Conservation (phyloP, 2,888 invertebrate species). For the Sipunculus nudus region DNA sequence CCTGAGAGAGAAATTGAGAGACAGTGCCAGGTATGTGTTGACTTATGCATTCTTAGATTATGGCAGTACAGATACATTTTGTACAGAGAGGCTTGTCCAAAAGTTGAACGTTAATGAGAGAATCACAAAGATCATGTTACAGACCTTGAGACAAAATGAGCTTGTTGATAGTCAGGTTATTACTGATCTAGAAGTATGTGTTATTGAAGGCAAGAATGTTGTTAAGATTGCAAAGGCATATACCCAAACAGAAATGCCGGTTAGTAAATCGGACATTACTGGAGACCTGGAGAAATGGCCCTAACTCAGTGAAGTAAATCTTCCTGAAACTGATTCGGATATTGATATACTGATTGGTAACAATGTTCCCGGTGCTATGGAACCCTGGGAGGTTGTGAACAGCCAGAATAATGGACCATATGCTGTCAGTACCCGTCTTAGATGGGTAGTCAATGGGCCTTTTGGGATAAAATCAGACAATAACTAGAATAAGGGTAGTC, state of each 20-base stretch:
- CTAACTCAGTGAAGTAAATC: background rate
- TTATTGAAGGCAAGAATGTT: background rate
- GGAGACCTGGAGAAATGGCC: background rate
- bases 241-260: background rate
- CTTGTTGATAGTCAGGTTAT: no score
- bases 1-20: background rate
- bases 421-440: background rate
- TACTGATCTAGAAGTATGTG: no score
- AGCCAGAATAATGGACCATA: constrained; percentile 6
- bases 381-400: background rate
- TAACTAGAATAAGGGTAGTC: no score
- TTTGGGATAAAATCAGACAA: no score
- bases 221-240: background rate
- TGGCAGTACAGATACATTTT: background rate
- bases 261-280: no score
- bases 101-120: background rate
- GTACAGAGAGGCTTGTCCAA: background rate
- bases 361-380: background rate
- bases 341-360: constrained; percentile 3
- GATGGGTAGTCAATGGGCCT: constrained; percentile 11
- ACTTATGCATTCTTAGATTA: constrained; percentile 7
- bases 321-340: background rate
- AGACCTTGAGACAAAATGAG: no score
- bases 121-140: background rate
- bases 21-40: background rate